Evolutionary conservation across 1,140 invertebrate genomes (phyloP).

Genomic region (Temnothorax curvispinosus): DNA sequence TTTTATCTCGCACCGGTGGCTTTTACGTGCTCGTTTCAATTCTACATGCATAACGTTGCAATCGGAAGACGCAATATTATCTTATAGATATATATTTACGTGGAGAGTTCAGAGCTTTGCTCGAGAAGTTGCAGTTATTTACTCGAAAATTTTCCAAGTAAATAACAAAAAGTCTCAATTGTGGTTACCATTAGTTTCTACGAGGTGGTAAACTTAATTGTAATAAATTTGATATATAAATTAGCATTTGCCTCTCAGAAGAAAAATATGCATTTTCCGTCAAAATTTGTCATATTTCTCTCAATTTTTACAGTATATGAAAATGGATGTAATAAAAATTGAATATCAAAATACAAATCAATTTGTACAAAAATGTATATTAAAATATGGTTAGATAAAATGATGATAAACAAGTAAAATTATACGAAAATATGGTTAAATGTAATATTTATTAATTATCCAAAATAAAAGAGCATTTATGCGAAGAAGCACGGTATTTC

Average conservation of each 20-base stretch:
- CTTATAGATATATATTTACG: neutral
- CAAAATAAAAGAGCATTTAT: neutral
- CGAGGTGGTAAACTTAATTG: neutral
- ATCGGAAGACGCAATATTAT: neutral
- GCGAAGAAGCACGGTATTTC: neutral
- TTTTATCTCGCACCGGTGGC: neutral
- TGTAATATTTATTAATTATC: neutral
- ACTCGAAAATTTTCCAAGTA: neutral
- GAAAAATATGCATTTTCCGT: neutral
- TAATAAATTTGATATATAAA: constrained; percentile 2
- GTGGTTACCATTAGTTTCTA: neutral
- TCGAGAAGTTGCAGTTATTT: neutral
- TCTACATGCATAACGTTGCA: neutral
- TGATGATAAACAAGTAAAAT: neutral
- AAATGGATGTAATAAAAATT: neutral
- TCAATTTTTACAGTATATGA: neutral
- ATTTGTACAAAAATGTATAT: neutral
- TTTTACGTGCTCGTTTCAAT: constrained; percentile 28
- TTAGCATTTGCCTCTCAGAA: neutral
- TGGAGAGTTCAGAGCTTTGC: neutral
- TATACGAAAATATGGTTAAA: neutral
- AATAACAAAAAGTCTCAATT: neutral
- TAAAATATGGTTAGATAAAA: neutral
- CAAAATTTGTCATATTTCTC: neutral
- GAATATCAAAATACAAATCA: neutral